Percentiles rank a stretch among this genome's conserved stretches.
Conservation (phyloP, 2,797 vertebrate genomes). For the Anguilla anguilla region DNA sequence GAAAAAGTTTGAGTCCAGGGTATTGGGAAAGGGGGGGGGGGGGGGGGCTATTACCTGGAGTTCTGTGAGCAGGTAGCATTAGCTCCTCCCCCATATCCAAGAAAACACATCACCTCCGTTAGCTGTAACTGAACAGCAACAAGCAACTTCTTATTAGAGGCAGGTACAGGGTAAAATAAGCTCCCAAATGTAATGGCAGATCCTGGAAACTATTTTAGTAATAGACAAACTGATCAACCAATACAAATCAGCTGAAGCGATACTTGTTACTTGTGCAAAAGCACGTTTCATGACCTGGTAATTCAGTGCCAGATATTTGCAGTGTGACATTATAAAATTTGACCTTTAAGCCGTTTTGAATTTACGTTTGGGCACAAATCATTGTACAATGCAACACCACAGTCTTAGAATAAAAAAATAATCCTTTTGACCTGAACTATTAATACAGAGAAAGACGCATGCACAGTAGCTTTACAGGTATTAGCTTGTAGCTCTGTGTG, state of each 20-base stretch:
- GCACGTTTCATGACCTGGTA: not conserved
- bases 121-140: not conserved
- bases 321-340: not conserved
- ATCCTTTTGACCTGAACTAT: not conserved
- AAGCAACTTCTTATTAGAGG: not conserved
- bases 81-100: too few species aligned
- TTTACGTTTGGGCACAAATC: not conserved
- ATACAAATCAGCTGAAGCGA: not conserved
- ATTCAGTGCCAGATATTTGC: not conserved
- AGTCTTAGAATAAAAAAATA: not conserved
- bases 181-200: not conserved
- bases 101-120: not conserved
- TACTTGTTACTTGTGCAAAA: not conserved
- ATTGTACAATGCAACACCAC: not conserved
- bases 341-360: not conserved
- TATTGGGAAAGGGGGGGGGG: not conserved
- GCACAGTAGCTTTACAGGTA: not conserved
- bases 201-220: not conserved
- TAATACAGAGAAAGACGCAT: not conserved
- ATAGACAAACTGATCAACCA: not conserved
- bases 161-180: not conserved
- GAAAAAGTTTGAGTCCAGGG: not conserved
- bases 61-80: not conserved
- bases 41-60: not conserved
- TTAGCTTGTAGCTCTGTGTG: not conserved